A percentile compares a stretch with the other conserved stretches of the same genome.
These are phyloP conservation scores for Hypocryptadius cinnamomeus DNA, from an alignment of 2,113 vertebrate genomes.

Conservation along the genomic window DNA sequence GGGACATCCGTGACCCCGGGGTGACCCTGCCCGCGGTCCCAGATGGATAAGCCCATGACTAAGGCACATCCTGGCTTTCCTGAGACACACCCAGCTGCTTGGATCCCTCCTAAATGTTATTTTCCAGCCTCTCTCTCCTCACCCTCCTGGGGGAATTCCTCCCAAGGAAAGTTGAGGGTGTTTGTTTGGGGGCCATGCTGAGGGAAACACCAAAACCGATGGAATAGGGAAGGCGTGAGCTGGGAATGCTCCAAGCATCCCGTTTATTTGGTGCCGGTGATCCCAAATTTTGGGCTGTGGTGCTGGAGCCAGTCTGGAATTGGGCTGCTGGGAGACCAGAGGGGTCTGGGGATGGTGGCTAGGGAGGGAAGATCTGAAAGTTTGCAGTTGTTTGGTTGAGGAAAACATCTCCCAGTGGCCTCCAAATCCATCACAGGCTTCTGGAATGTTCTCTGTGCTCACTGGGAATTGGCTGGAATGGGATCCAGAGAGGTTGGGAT, in stretches of 20 bases:
- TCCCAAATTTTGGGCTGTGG: not conserved
- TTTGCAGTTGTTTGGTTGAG: not conserved
- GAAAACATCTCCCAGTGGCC: not conserved
- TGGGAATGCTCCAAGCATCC: not conserved
- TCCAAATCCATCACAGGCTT: not conserved
- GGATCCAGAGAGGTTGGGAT: not conserved
- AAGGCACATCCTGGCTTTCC: not conserved
- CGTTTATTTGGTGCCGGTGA: accelerated
- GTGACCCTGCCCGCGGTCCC: not conserved
- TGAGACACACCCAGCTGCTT: not conserved
- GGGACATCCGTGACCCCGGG: not conserved
- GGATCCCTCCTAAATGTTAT: not conserved
- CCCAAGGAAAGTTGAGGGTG: not conserved
- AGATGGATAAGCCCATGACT: not conserved
- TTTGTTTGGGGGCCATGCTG: not conserved
- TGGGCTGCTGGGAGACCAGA: not conserved
- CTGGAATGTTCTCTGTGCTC: not conserved
- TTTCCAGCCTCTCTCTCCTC: not conserved
- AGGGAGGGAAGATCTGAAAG: not conserved
- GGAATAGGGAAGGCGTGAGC: not conserved
- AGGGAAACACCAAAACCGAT: not conserved
- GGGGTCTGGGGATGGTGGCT: not conserved
- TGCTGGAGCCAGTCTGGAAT: not conserved
- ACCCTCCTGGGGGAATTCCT: not conserved
- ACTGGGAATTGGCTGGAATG: not conserved